phyloP scores from a whole-genome alignment of 2,797 vertebrate species.

The Diplodus puntazzo region DNA sequence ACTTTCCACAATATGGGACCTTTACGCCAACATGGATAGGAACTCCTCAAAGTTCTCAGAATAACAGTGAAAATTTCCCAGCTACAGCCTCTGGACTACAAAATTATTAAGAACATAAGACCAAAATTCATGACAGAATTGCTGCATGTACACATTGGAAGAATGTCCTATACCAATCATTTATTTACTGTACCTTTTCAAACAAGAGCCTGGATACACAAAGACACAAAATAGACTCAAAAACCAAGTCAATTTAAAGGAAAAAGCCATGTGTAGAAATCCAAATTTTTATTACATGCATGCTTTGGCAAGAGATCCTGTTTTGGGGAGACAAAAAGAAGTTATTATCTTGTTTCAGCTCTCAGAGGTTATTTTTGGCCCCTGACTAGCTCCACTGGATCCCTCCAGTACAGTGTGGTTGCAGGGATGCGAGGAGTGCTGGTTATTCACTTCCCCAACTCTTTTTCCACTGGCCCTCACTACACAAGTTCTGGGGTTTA shows the following conservation, averaged over 20 bases:
- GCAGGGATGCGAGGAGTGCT: constrained; percentile 16
- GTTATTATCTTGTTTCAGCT: constrained; percentile 61
- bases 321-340: constrained; percentile 48
- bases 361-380: constrained; percentile 56
- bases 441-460: constrained; percentile 27
- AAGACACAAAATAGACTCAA: background rate
- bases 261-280: constrained; percentile 17
- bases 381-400: constrained; percentile 35
- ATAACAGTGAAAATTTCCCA: background rate
- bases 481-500: constrained; percentile 20
- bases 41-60: background rate
- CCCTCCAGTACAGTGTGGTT: constrained; percentile 39
- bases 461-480: constrained; percentile 54
- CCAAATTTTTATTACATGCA: constrained; percentile 35
- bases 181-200: background rate
- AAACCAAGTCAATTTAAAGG: constrained; percentile 10
- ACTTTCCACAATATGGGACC: no score
- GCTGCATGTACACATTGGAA: background rate
- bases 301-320: constrained; percentile 42
- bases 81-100: background rate
- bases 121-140: background rate
- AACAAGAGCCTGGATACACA: constrained; percentile 3
- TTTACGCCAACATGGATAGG: no score
- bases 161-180: background rate
- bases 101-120: background rate